A percentile compares a stretch with the other conserved stretches of the same genome.
Conservation (phyloP, 2,888 invertebrate genomes). For the Amaurobius ferox region DNA sequence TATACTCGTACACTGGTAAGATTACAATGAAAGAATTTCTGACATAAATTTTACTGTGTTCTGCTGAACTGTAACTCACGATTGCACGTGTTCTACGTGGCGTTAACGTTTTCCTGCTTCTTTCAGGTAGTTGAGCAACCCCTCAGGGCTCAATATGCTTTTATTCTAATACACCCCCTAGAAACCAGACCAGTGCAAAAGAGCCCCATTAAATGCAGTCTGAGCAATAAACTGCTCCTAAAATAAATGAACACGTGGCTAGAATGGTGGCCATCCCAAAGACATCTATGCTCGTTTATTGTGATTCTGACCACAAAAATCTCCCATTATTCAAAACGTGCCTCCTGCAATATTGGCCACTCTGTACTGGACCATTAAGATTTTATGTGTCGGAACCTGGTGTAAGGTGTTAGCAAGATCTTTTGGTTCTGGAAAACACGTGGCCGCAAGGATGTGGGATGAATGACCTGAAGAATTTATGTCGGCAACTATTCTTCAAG, state of each 20-base stretch:
- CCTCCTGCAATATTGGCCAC: neutral
- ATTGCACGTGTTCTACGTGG: too few species aligned
- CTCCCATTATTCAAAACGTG: neutral
- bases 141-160: too few species aligned
- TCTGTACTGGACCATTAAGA: neutral
- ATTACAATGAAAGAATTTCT: too few species aligned
- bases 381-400: neutral
- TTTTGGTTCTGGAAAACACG: neutral
- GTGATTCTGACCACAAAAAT: neutral
- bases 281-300: neutral
- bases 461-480: too few species aligned
- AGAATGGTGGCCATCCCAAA: neutral
- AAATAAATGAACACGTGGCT: conserved; percentile 4
- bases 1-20: too few species aligned
- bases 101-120: too few species aligned
- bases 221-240: neutral
- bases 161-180: too few species aligned
- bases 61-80: too few species aligned
- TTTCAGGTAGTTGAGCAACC: too few species aligned
- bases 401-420: neutral
- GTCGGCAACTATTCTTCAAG: too few species aligned
- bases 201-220: neutral
- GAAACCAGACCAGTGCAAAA: neutral
- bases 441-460: conserved; percentile 30
- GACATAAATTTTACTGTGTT: too few species aligned